phyloP scores from a whole-genome alignment of 2,113 vertebrate species.

The Haliaeetus leucogaster region DNA sequence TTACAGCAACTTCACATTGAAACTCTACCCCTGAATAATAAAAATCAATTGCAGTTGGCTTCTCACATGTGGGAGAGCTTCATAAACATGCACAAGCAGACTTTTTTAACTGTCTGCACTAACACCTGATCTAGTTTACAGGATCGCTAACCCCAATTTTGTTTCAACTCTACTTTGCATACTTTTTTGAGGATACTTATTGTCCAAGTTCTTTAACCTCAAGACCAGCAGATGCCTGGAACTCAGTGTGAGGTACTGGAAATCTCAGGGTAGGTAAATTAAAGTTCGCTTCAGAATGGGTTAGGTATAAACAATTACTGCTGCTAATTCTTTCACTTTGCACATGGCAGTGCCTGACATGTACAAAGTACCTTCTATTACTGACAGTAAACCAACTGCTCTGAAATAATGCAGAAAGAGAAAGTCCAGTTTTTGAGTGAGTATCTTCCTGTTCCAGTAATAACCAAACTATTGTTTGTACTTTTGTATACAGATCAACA shows the following conservation, averaged over 20 bases:
- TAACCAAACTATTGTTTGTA: background rate
- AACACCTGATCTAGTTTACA: background rate
- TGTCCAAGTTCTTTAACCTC: background rate
- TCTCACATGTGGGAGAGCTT: background rate
- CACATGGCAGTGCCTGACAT: fast-evolving
- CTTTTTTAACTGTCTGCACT: background rate
- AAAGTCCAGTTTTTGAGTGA: background rate
- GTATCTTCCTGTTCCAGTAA: background rate
- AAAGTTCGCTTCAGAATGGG: background rate
- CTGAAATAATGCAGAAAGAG: background rate
- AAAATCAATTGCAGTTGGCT: background rate
- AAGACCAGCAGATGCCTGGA: background rate
- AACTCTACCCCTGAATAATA: background rate
- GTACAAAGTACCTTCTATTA: background rate
- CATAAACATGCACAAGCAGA: background rate
- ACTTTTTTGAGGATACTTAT: background rate
- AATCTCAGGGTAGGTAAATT: background rate
- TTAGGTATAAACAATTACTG: background rate
- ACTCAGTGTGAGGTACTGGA: background rate
- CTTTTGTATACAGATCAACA: background rate
- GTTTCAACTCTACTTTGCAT: background rate
- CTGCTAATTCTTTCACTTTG: background rate
- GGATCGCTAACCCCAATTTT: background rate
- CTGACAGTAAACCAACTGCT: background rate
- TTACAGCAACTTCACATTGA: background rate